Conservation (phyloP, 1,140 invertebrate genomes). For the Samia ricini region DNA sequence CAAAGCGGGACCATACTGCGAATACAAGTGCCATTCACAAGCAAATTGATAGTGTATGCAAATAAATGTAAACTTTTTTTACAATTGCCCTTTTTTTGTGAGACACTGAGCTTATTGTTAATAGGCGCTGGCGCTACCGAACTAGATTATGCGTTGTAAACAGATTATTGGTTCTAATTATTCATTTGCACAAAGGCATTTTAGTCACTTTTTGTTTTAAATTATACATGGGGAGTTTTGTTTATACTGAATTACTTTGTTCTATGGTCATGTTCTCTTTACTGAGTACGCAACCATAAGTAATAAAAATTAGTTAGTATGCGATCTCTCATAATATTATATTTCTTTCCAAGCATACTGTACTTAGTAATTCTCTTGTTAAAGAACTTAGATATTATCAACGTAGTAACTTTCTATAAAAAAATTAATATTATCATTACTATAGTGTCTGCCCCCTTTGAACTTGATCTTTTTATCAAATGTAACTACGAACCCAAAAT, state of each 20-base stretch:
- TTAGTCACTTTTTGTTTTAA: neutral
- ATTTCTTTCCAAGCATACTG: neutral
- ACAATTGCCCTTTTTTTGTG: constrained; percentile 32
- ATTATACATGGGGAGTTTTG: too few relatives aligned
- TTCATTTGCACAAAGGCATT: neutral
- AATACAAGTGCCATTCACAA: constrained; percentile 48
- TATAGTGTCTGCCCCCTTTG: constrained; percentile 48
- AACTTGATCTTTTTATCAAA: constrained; percentile 72
- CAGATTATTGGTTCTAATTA: constrained; percentile 26
- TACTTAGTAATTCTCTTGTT: neutral
- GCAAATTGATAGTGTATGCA: constrained; percentile 54
- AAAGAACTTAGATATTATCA: neutral
- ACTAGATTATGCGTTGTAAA: constrained; percentile 50
- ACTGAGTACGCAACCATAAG: too few relatives aligned
- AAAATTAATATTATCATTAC: constrained; percentile 16
- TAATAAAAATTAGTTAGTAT: neutral
- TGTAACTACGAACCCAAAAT: constrained; percentile 48
- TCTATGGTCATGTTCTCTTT: too few relatives aligned
- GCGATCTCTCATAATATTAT: neutral
- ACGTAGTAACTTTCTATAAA: neutral
- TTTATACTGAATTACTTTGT: too few relatives aligned
- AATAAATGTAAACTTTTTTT: constrained; percentile 64
- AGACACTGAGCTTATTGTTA: constrained; percentile 41
- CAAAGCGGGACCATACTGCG: constrained; percentile 24
- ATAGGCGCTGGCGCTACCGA: constrained; percentile 43